phyloP scores from a whole-genome alignment of 2,797 vertebrate genomes.

The Apogon hyalosoma region DNA sequence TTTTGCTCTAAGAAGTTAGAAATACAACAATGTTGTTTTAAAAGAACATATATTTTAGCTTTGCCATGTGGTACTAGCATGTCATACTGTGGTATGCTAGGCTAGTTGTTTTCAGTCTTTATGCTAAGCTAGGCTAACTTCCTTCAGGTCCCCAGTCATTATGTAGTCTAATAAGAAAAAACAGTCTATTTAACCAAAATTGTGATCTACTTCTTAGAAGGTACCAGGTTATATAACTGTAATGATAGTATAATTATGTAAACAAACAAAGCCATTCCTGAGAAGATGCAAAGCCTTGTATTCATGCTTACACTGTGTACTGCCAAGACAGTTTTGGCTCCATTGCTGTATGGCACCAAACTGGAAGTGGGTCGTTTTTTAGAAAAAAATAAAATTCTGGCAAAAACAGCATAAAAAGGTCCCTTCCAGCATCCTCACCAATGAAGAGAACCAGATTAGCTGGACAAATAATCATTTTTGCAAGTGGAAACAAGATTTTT shows the following conservation, averaged over 20 bases:
- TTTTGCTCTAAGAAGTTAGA: no score
- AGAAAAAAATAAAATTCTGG: slow-evolving; percentile 8
- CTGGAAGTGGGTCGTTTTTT: slow-evolving; percentile 8
- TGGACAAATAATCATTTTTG: background rate
- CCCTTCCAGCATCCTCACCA: slow-evolving; percentile 17
- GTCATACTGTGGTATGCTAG: no score
- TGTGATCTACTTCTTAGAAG: no score
- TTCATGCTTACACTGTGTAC: slow-evolving; percentile 2
- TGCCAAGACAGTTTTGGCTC: slow-evolving; percentile 37
- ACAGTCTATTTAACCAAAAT: no score
- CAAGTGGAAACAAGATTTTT: background rate
- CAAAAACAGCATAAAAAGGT: slow-evolving; percentile 11
- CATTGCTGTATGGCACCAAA: background rate
- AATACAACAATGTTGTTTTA: no score
- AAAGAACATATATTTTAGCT: no score
- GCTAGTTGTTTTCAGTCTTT: no score
- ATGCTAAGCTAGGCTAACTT: no score
- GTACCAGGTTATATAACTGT: background rate
- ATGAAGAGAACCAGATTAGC: slow-evolving; percentile 1
- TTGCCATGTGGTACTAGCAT: no score
- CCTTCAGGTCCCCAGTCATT: no score
- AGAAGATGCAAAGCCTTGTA: slow-evolving; percentile 6
- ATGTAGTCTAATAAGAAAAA: no score
- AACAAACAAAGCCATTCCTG: slow-evolving; percentile 9
- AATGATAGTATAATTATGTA: slow-evolving; percentile 27